A percentile compares a stretch with the other conserved stretches of the same genome.
These are phyloP conservation scores for Lasioglossum villosulum DNA, from an alignment of 2,888 invertebrate genomes.

Conservation along the genomic window DNA sequence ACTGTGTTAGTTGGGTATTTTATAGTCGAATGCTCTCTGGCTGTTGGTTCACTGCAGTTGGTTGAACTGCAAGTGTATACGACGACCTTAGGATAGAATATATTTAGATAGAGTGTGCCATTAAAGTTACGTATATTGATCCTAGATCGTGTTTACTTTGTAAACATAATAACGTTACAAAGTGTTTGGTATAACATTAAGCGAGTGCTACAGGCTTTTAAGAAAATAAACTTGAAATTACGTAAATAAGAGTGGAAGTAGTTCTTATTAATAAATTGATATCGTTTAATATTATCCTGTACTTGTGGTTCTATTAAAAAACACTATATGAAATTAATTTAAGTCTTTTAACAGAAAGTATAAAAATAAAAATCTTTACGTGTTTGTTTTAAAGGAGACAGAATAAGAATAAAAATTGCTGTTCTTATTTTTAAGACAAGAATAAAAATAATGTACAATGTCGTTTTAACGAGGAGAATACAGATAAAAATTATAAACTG, in stretches of 20 bases:
- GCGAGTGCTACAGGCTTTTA: neutral
- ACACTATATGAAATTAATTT: neutral
- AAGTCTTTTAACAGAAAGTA: neutral
- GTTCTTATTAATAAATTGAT: neutral
- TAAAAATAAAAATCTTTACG: neutral
- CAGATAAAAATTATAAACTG: neutral
- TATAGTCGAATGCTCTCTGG: constrained; percentile 53
- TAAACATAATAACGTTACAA: constrained; percentile 26
- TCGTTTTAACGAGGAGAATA: neutral
- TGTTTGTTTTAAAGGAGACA: neutral
- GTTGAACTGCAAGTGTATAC: constrained; percentile 46
- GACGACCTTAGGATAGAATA: constrained; percentile 39
- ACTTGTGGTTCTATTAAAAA: too few species aligned
- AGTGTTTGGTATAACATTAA: constrained; percentile 2
- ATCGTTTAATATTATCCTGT: neutral
- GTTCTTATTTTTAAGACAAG: neutral
- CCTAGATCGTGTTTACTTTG: constrained; percentile 20
- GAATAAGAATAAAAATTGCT: too few species aligned
- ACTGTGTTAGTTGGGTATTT: constrained; percentile 31
- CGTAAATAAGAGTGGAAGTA: neutral
- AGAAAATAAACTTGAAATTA: neutral
- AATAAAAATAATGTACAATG: neutral
- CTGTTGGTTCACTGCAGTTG: constrained; percentile 41
- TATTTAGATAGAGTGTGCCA: constrained; percentile 46
- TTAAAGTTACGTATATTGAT: constrained; percentile 28